Evolutionary conservation across 37 sponge, comb jelly and placozoan genomes (phyloP).

Genomic region (Eunapius fragilis): DNA sequence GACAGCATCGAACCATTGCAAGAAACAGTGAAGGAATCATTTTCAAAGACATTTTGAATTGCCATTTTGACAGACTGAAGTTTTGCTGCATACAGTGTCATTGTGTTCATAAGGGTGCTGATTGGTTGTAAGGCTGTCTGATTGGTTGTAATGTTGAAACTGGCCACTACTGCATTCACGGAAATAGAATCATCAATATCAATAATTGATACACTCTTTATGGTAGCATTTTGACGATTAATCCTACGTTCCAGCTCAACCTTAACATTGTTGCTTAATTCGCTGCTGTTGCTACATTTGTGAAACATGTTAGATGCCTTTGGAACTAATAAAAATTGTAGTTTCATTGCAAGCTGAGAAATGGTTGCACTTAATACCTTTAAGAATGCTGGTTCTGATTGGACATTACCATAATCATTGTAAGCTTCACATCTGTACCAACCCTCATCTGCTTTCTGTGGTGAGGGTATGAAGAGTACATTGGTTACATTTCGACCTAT

Average conservation of each 20-base stretch:
- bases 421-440: slow-evolving; percentile 44
- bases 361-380: slow-evolving; percentile 14
- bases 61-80: background rate
- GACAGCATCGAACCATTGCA: background rate
- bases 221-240: background rate
- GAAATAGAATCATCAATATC: background rate
- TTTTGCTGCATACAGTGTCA: background rate
- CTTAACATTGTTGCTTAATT: background rate
- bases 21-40: background rate
- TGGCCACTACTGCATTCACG: background rate
- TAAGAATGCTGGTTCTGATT: slow-evolving; percentile 22
- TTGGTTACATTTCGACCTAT: slow-evolving; percentile 16
- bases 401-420: slow-evolving; percentile 1
- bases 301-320: background rate
- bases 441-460: slow-evolving; percentile 25
- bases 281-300: background rate
- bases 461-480: slow-evolving; percentile 10
- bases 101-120: background rate
- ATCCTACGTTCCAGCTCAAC: background rate
- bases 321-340: background rate
- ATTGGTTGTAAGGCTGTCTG: background rate
- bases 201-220: background rate
- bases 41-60: background rate
- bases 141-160: background rate
- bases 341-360: background rate